These are phyloP conservation scores for Microtus pennsylvanicus DNA, from an alignment of 2,113 vertebrate genomes.

Conservation along the genomic window DNA sequence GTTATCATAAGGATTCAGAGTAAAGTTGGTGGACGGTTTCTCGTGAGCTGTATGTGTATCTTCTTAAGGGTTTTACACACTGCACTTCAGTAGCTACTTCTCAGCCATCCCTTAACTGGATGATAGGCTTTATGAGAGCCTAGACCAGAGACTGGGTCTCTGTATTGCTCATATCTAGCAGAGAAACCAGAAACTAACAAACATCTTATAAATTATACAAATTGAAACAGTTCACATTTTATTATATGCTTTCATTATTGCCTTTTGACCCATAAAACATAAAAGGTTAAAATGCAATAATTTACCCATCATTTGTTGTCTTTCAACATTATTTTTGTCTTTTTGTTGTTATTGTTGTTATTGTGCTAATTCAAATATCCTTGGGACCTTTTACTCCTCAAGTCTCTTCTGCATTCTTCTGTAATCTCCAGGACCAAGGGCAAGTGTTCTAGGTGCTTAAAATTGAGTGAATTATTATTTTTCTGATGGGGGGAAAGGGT, in stretches of 20 bases:
- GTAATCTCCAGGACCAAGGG: slow-evolving; percentile 81
- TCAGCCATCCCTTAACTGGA: neutral
- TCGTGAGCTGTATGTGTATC: neutral
- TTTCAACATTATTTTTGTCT: slow-evolving; percentile 43
- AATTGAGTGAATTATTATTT: slow-evolving; percentile 78
- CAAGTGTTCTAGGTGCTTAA: slow-evolving; percentile 81
- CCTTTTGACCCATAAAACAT: neutral
- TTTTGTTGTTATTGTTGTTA: slow-evolving; percentile 11
- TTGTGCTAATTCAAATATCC: slow-evolving; percentile 75
- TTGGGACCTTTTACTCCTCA: slow-evolving; percentile 74
- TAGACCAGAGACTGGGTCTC: neutral
- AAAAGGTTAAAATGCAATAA: slow-evolving; percentile 14
- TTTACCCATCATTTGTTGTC: slow-evolving; percentile 79
- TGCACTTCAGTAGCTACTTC: neutral
- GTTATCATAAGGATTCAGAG: neutral
- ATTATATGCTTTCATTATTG: neutral
- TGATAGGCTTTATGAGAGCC: neutral
- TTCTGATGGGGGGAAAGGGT: slow-evolving; percentile 76
- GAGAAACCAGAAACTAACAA: neutral
- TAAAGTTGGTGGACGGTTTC: neutral
- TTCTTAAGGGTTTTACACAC: neutral
- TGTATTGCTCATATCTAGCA: neutral
- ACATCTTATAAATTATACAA: neutral
- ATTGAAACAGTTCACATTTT: neutral
- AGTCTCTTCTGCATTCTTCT: slow-evolving; percentile 69